Evolutionary conservation across 2,113 vertebrate genomes (phyloP).

Genomic region (Amphiprion percula): DNA sequence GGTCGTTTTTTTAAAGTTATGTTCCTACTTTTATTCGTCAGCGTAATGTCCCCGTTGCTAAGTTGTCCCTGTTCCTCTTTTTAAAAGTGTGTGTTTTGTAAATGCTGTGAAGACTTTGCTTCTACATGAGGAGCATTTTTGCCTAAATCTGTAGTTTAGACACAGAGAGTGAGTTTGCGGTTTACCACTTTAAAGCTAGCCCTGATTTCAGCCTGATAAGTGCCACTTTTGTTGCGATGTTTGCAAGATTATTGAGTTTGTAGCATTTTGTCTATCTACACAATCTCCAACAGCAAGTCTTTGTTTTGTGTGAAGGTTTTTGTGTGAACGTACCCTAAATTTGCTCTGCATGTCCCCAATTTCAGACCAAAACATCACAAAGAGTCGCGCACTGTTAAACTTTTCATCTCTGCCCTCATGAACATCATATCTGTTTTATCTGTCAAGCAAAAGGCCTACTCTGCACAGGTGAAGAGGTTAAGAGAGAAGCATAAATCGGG

Average conservation of each 20-base stretch:
- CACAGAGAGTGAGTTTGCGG: neutral
- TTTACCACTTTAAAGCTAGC: neutral
- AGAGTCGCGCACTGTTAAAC: conserved; percentile 1
- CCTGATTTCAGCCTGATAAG: neutral
- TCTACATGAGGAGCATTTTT: neutral
- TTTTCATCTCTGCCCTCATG: conserved; percentile 6
- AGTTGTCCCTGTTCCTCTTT: conserved; percentile 6
- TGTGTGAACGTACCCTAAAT: neutral
- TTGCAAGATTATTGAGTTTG: neutral
- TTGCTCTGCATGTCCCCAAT: neutral
- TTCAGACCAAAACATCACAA: conserved; percentile 5
- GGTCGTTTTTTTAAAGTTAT: neutral
- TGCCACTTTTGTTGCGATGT: neutral
- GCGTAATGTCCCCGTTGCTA: neutral
- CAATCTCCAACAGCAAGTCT: too few species aligned
- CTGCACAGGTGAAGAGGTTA: conserved; percentile 46
- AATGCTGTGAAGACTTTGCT: neutral
- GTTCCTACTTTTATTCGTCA: neutral
- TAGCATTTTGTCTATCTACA: neutral
- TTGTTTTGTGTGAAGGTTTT: too few species aligned
- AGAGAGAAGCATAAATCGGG: conserved; percentile 37
- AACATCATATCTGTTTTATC: conserved; percentile 29
- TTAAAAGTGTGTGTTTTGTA: neutral
- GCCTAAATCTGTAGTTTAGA: conserved; percentile 5
- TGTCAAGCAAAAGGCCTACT: conserved; percentile 11